Percentiles rank a stretch among this genome's conserved stretches.
These are phyloP conservation scores for Platalea minor DNA, from an alignment of 2,797 vertebrate genomes.

Conservation along the genomic window DNA sequence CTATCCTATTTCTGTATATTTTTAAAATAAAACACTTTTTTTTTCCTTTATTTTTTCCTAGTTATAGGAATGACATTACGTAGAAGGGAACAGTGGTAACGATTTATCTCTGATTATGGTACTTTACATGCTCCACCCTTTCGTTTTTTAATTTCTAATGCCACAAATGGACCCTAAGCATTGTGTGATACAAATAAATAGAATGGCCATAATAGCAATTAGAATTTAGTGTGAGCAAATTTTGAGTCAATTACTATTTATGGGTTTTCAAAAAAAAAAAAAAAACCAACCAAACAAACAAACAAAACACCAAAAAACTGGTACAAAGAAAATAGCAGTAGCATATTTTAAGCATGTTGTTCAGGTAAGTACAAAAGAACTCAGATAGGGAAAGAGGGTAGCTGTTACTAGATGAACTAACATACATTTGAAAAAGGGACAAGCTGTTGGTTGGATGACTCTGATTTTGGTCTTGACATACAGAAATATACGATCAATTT, in stretches of 20 bases:
- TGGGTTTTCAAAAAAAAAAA: background rate
- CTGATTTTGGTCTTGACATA: background rate
- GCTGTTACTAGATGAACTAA: background rate
- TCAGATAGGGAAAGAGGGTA: background rate
- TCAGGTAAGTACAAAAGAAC: background rate
- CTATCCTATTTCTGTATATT: background rate
- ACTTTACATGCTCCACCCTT: background rate
- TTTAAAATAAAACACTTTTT: background rate
- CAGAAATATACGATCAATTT: background rate
- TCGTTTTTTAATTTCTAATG: background rate
- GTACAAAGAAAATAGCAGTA: background rate
- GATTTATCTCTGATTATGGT: background rate
- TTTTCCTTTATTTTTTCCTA: no score
- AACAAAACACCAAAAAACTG: no score
- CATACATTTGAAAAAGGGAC: background rate
- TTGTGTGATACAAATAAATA: background rate
- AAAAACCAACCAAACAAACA: no score
- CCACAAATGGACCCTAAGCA: background rate
- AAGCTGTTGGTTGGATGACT: background rate
- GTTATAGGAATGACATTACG: background rate
- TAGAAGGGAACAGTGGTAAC: background rate
- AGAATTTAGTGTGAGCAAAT: background rate
- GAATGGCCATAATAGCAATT: background rate
- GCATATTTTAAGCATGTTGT: background rate
- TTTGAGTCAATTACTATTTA: background rate